phyloP scores from a whole-genome alignment of 2,113 vertebrate species.

The Apteryx mantelli region DNA sequence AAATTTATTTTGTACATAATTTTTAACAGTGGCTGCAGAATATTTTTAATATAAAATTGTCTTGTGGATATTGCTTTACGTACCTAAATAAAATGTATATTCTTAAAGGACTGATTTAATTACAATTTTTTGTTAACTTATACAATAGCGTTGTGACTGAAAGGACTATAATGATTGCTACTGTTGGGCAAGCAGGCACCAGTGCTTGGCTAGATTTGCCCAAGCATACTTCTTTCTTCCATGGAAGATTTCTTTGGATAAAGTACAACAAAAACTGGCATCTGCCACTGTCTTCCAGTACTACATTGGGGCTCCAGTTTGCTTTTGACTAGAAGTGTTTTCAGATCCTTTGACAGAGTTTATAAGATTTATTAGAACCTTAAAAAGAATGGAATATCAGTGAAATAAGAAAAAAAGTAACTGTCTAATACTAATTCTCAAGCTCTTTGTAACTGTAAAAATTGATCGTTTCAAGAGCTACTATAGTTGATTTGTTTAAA shows the following conservation, averaged over 20 bases:
- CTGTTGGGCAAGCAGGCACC: background rate
- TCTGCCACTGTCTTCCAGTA: background rate
- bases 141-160: background rate
- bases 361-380: background rate
- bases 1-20: slow-evolving; percentile 13
- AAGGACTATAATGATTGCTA: background rate
- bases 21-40: slow-evolving; percentile 3
- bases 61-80: background rate
- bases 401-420: background rate
- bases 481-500: background rate
- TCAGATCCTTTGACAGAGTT: background rate
- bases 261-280: background rate
- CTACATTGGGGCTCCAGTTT: background rate
- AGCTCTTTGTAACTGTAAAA: background rate
- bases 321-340: background rate
- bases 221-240: background rate
- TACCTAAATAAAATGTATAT: slow-evolving; percentile 47
- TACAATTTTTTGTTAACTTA: slow-evolving; percentile 35
- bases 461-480: background rate
- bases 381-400: background rate
- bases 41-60: slow-evolving; percentile 25
- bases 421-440: background rate
- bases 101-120: slow-evolving; percentile 25
- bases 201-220: background rate
- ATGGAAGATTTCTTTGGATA: background rate